These are phyloP conservation scores for Anorthoa munda DNA, from an alignment of 2,888 invertebrate genomes.

Conservation along the genomic window DNA sequence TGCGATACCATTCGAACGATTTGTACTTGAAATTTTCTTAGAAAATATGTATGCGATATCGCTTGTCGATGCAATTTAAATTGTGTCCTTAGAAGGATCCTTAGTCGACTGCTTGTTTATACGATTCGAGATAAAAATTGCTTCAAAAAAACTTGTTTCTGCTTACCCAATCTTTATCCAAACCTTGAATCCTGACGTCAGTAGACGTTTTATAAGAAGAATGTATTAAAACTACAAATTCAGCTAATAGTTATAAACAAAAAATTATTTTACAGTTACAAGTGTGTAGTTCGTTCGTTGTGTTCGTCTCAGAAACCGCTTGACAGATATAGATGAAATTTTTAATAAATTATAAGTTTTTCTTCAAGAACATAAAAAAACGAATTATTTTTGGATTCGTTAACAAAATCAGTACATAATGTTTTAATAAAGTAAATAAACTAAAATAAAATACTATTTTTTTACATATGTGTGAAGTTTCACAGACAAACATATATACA, in stretches of 20 bases:
- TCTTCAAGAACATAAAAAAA: background rate
- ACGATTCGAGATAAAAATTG: background rate
- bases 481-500: conserved; percentile 21
- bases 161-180: conserved; percentile 37
- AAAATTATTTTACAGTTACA: conserved; percentile 58
- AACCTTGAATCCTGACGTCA: conserved; percentile 45
- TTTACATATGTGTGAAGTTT: background rate
- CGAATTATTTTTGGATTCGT: background rate
- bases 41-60: no score
- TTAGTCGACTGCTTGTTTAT: background rate
- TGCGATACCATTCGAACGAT: no score
- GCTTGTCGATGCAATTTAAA: no score
- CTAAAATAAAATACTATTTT: background rate
- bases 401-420: background rate
- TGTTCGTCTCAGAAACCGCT: conserved; percentile 32
- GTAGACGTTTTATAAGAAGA: conserved; percentile 45
- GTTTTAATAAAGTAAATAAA: background rate
- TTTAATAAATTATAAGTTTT: background rate
- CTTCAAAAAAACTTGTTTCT: background rate
- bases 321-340: conserved; percentile 1
- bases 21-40: no score
- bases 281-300: conserved; percentile 37
- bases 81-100: no score
- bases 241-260: conserved; percentile 63
- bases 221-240: conserved; percentile 62